phyloP scores from a whole-genome alignment of 2,113 vertebrate species.

The Corythornis cristatus region DNA sequence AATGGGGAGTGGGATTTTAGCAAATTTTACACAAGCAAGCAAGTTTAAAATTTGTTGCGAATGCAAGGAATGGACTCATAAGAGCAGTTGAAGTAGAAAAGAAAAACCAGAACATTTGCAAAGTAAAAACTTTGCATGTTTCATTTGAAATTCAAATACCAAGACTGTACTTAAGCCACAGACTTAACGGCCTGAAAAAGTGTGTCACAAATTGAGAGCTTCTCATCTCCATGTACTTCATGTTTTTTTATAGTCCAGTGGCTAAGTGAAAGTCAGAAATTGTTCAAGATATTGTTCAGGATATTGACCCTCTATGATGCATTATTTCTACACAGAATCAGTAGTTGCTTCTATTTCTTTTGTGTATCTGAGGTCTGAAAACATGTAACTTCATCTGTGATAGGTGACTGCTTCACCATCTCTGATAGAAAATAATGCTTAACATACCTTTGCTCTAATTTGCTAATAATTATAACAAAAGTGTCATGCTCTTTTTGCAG shows the following conservation, averaged over 20 bases:
- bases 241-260: background rate
- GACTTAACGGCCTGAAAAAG: background rate
- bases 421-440: background rate
- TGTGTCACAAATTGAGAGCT: background rate
- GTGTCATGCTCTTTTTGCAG: background rate
- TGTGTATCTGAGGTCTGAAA: background rate
- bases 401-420: background rate
- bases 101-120: background rate
- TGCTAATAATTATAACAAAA: background rate
- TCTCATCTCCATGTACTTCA: background rate
- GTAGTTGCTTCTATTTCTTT: background rate
- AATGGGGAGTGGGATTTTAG: background rate
- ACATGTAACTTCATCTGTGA: background rate
- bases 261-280: background rate
- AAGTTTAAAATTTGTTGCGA: background rate
- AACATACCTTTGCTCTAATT: background rate
- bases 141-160: background rate
- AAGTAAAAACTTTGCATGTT: background rate
- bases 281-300: background rate
- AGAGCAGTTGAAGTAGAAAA: background rate
- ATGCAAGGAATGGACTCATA: background rate
- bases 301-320: background rate
- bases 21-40: background rate
- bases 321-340: background rate
- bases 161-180: background rate